Percentiles rank a stretch among this genome's conserved stretches.
Evolutionary conservation across 1,140 invertebrate genomes (phyloP).

Genomic region (Plectrocnemia conspersa): DNA sequence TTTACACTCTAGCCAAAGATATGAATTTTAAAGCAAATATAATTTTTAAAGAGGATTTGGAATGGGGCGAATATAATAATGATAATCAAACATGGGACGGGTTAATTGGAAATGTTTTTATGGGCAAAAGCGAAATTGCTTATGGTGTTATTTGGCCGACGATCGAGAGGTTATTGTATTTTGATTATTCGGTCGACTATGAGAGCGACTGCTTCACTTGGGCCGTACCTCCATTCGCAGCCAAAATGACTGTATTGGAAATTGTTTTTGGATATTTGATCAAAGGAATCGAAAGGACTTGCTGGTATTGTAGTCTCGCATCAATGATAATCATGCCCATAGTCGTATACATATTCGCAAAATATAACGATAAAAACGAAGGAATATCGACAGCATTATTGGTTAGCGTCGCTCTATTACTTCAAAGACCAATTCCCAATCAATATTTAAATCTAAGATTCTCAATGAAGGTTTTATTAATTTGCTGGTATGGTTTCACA

Average conservation of each 20-base stretch:
- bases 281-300: too few relatives aligned
- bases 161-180: neutral
- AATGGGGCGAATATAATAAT: neutral
- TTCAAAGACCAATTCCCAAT: neutral
- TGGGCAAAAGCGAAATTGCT: conserved; percentile 2
- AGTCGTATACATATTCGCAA: too few relatives aligned
- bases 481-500: conserved; percentile 1
- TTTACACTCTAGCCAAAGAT: neutral
- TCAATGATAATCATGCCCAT: too few relatives aligned
- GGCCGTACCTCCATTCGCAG: too few relatives aligned
- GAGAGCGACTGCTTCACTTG: conserved; percentile 3
- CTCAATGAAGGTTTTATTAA: neutral
- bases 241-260: too few relatives aligned
- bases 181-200: neutral
- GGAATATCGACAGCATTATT: neutral
- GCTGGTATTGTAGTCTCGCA: too few relatives aligned
- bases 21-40: conserved; percentile 6
- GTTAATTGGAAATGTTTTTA: neutral
- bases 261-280: too few relatives aligned
- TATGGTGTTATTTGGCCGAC: neutral
- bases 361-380: too few relatives aligned
- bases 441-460: neutral
- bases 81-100: neutral
- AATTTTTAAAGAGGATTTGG: neutral
- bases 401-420: neutral